Percentiles rank a stretch among this genome's conserved stretches.
Evolutionary conservation across 1,140 invertebrate species (phyloP).

Genomic region (Pygmarrhopalites habei): DNA sequence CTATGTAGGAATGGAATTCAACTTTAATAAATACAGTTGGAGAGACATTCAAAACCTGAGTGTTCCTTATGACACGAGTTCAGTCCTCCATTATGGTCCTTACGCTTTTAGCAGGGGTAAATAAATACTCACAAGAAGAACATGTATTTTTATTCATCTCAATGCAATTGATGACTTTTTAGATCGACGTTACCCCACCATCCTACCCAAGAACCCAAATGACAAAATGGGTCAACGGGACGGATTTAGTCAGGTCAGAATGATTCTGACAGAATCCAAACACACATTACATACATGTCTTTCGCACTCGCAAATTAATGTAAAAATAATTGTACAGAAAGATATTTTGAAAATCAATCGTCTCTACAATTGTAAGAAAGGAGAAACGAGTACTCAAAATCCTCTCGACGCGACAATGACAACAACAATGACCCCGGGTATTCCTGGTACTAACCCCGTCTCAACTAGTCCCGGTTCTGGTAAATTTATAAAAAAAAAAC

Average conservation of each 20-base stretch:
- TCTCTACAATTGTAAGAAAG: constrained; percentile 37
- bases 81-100: constrained; percentile 52
- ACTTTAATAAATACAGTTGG: constrained; percentile 47
- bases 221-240: constrained; percentile 48
- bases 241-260: constrained; percentile 43
- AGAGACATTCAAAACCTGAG: constrained; percentile 44
- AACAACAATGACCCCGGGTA: not conserved
- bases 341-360: constrained; percentile 36
- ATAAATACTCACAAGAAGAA: too few relatives aligned
- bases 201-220: constrained; percentile 45
- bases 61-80: constrained; percentile 51
- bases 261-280: not conserved
- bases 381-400: not conserved
- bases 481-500: not conserved
- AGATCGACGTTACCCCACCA: constrained; percentile 49
- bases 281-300: not conserved
- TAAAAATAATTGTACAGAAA: not conserved
- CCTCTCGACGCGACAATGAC: not conserved
- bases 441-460: not conserved
- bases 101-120: constrained; percentile 51
- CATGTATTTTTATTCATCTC: too few relatives aligned
- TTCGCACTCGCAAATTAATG: not conserved
- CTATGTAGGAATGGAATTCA: constrained; percentile 43
- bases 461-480: not conserved
- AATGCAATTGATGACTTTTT: too few relatives aligned